Evolutionary conservation across 2,113 vertebrate genomes (phyloP), one percentile per base, ranked within the genome.

Genomic region (Micronycteris hirsuta): DNA sequence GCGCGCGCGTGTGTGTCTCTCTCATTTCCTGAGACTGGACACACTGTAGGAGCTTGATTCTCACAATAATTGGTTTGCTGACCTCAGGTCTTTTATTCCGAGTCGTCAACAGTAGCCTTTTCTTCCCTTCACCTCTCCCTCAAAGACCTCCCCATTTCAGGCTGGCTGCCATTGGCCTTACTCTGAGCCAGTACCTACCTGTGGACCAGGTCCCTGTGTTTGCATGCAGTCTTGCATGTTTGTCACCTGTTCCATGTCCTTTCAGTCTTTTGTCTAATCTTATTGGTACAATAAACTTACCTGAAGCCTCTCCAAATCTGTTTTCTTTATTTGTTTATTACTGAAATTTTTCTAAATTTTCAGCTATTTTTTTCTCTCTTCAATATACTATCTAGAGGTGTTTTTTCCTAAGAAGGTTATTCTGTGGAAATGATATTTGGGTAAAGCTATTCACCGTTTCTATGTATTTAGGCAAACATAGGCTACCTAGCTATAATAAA

Each of bases 301-400:
- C 9, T 86, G 43, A 78, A 56, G 13, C 54, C 22, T 82, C 49
- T 86, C 85, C 36, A 65, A 5, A 54, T 71, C 54, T 63, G 14
- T 43, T 89, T 9, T 78, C 68, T 93, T 89, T 81, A 17, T 71
- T 83, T 65, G 20, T 71, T 10, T 83, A n/a, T 91, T 20, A 90
- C 43, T 73, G 14, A 90, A 87, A 8, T 70, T 9, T 96, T 96
- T 80, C 16, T 82, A 5, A 92, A 45, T 89, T 73, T 93, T 82
- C 68, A 82, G 19, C 24, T 77, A n/a, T 70, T 74, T 91, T 22
- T 43, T 65, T 65, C 95, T 81, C 71, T 2, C 10, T 80, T 77
- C 19, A 74, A 3, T n/a, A n/a, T 56, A 28, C 26, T 89, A 58
- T 12, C 49, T 73, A 67, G 33, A 90, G 7, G 67, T 5, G n/a